These are phyloP conservation scores for Heterohyrax brucei DNA, from an alignment of 2,797 vertebrate species.

Conservation along the genomic window DNA sequence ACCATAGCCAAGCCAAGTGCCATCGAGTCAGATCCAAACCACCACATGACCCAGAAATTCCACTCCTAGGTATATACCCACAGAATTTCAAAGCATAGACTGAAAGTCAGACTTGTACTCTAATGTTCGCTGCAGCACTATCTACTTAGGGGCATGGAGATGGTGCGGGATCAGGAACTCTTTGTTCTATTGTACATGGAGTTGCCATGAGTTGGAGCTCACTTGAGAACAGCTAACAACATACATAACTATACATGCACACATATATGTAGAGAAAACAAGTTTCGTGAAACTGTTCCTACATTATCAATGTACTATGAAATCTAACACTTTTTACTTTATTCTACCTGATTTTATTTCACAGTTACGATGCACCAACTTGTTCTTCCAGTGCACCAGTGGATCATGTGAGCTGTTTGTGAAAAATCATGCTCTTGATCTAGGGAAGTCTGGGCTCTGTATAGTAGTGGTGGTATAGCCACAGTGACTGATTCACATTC, in stretches of 20 bases:
- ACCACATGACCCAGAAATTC: too few relatives aligned
- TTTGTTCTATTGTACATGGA: too few relatives aligned
- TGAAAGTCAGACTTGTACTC: too few relatives aligned
- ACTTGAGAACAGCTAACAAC: too few relatives aligned
- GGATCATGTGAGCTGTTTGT: conserved; percentile 15
- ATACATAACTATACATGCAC: neutral
- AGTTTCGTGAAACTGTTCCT: neutral
- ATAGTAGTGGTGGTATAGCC: neutral
- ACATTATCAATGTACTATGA: conserved; percentile 1
- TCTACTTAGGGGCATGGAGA: too few relatives aligned
- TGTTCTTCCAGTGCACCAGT: neutral
- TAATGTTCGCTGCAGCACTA: too few relatives aligned
- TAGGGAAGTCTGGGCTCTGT: neutral
- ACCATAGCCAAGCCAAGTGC: too few relatives aligned
- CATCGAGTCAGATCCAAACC: too few relatives aligned
- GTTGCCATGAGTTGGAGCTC: too few relatives aligned
- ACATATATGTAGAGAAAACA: neutral
- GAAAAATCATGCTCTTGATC: neutral
- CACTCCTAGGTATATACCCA: too few relatives aligned
- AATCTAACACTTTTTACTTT: neutral
- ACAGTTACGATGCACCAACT: neutral
- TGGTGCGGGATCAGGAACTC: too few relatives aligned
- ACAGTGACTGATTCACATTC: conserved; percentile 34
- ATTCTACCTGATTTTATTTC: conserved; percentile 40
- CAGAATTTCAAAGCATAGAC: too few relatives aligned